A percentile compares a stretch with the other conserved stretches of the same genome.
Conservation (phyloP, 2,888 invertebrate genomes). For the Entomobrya proxima region DNA sequence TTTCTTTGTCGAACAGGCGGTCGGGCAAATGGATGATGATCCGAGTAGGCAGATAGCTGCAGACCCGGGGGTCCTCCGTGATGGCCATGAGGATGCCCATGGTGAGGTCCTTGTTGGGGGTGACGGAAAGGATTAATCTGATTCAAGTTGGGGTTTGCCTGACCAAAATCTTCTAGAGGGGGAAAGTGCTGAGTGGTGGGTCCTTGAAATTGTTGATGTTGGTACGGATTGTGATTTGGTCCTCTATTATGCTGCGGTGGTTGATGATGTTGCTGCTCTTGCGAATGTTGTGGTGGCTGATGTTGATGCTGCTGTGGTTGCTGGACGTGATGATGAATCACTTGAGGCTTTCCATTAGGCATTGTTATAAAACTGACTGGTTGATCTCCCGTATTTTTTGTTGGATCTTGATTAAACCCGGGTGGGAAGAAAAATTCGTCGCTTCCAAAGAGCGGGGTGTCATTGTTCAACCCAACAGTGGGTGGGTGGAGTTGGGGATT, state of each 20-base stretch:
- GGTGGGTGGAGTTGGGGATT: neutral
- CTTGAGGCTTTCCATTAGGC: conserved; percentile 72
- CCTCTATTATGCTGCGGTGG: neutral
- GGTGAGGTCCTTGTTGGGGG: conserved; percentile 25
- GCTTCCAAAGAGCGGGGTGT: conserved; percentile 16
- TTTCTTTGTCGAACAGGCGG: conserved; percentile 29
- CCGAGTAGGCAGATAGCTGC: conserved; percentile 56
- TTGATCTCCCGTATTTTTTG: conserved; percentile 65
- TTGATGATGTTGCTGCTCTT: neutral
- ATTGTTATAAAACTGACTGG: conserved; percentile 74
- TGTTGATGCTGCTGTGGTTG: conserved; percentile 34
- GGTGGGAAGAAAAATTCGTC: conserved; percentile 73
- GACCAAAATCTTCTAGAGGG: conserved; percentile 52
- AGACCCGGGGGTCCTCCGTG: neutral
- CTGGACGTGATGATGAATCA: conserved; percentile 70
- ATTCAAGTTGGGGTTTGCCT: neutral
- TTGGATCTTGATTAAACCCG: conserved; percentile 67
- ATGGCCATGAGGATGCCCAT: neutral
- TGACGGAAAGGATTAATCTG: conserved; percentile 22
- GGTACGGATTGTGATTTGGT: neutral
- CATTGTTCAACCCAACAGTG: neutral
- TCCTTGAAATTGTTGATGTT: neutral
- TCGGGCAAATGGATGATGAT: conserved; percentile 51
- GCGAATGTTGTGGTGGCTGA: neutral
- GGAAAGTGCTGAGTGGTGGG: conserved; percentile 50